These are phyloP conservation scores for Diphyllodes magnificus DNA, from an alignment of 2,113 vertebrate genomes.

Conservation along the genomic window DNA sequence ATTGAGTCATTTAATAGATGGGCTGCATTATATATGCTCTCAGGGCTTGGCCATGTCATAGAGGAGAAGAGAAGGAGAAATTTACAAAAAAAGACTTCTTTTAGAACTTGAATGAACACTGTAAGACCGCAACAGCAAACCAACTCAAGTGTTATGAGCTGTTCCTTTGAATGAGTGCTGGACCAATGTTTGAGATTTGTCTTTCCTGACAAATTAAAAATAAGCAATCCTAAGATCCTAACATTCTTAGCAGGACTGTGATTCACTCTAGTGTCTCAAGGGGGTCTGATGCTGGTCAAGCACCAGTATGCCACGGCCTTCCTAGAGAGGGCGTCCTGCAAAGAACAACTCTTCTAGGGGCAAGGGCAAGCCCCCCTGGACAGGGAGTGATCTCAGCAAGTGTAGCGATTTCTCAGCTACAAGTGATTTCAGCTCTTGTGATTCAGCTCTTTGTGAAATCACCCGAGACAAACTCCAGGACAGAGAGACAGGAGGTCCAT, in stretches of 20 bases:
- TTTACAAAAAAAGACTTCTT: not conserved
- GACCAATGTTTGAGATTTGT: not conserved
- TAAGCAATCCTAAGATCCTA: not conserved
- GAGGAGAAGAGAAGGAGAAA: not conserved
- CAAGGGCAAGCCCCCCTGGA: no score
- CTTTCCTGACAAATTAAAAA: not conserved
- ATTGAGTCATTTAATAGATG: not conserved
- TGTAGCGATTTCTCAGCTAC: no score
- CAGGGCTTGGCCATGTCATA: not conserved
- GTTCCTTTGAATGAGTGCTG: not conserved
- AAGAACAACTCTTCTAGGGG: no score
- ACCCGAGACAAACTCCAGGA: no score
- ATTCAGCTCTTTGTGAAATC: no score
- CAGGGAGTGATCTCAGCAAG: no score
- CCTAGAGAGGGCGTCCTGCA: no score
- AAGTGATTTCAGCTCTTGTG: no score
- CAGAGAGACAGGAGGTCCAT: no score
- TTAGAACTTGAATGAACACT: not conserved
- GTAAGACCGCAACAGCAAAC: not conserved
- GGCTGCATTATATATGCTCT: not conserved
- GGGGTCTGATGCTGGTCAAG: no score
- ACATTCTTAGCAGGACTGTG: not conserved
- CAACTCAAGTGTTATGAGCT: not conserved
- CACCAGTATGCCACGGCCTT: no score
- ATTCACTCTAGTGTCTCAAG: not conserved